phyloP scores from a whole-genome alignment of 2,888 invertebrate genomes.

The Adineta ricciae region DNA sequence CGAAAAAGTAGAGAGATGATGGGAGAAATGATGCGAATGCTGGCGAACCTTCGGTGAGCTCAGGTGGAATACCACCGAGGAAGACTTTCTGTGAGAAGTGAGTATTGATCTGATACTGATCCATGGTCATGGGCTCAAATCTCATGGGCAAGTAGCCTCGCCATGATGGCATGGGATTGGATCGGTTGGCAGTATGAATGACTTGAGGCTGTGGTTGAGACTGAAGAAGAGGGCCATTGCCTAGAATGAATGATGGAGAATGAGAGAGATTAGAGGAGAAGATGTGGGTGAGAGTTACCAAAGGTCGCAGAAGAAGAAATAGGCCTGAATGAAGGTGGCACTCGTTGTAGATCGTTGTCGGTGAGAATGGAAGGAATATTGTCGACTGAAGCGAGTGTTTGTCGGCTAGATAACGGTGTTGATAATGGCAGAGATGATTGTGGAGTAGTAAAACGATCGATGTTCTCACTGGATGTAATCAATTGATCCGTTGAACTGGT shows the following conservation, averaged over 20 bases:
- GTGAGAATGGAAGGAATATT: neutral
- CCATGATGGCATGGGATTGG: neutral
- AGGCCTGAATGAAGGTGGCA: neutral
- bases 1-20: no score
- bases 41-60: neutral
- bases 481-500: neutral
- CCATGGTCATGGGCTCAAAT: neutral
- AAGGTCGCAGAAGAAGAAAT: neutral
- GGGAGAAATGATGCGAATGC: neutral
- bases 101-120: neutral
- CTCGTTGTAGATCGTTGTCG: neutral
- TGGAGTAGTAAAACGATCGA: neutral
- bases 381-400: neutral
- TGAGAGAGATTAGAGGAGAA: no score
- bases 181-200: neutral
- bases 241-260: neutral
- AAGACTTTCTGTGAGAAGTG: neutral
- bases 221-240: neutral
- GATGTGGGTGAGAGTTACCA: neutral
- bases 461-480: neutral
- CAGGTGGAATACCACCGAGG: neutral
- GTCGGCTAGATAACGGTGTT: neutral
- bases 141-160: neutral
- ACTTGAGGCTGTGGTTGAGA: neutral
- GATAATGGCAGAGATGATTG: neutral